Base-by-base conservation (phyloP, 2,113 vertebrate species). In the Gopherus evgoodei region DNA sequence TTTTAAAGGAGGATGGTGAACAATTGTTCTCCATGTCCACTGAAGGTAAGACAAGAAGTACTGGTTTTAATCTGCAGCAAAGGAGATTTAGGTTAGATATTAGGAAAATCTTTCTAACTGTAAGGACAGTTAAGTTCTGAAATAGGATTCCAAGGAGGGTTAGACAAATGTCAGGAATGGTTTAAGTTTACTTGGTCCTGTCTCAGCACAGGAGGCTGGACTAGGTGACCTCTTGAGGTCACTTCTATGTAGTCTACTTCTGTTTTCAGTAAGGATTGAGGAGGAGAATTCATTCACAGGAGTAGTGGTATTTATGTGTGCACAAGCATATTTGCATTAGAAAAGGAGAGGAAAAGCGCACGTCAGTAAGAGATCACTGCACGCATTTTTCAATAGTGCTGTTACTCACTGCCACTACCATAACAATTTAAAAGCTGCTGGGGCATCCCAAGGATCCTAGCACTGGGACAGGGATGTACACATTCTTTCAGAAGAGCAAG, bases 381-480 rank as follows among this genome's bases (percentile, higher is more conserved):
- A 78, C 53, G 75, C 14, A 54, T 52, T 1, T 56, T 11, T 83
- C 25, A 62, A 83, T 80, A 17, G 1, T 9, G 89, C 6, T 59
- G 12, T 10, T 89, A 50, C 5, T 84, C 38, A 17, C 5, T 81
- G 24, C n/a, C 93, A 25, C 13, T 83, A 52, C 50, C 21, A 76
- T 11, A 25, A 47, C 85, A 7, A 6, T 92, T 47, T 90, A 54
- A 27, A 86, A 72, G 2, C 22, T 92, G 24, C 57, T 76, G 89
- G 89, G 13, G 2, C 2, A 65, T 94, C 50, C 47, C 86, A 1
- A 82, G 42, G 85, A 83, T 72, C 81, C 47, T 89, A 84, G 65
- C 94, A 50, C 3, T 84, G 5, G 7, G 17, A 9, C 59, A 79
- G 22, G 25, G 21, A 54, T 14, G 76, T 0, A 0, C 80, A 31